Base-by-base conservation (phyloP, 2,888 invertebrate genomes). In the Drosophila recens region DNA sequence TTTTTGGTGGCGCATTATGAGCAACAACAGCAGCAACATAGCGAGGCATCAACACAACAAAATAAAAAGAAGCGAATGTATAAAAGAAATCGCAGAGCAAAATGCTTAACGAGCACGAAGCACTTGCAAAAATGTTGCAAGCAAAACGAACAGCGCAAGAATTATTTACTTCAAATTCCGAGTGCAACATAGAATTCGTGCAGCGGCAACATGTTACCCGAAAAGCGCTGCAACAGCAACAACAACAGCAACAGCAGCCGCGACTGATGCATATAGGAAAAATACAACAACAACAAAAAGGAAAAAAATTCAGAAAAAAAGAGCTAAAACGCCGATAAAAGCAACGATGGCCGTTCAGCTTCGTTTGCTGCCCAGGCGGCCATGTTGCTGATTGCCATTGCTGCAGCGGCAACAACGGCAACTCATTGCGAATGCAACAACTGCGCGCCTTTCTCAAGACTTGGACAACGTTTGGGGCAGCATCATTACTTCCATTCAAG, bases 161-260 rank as follows among this genome's bases (percentile, higher is more conserved):
- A 87, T 88, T 86, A 86, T 86, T 86, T 88, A 88, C 88, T 86
- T 81, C 87, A 80, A 80, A 80, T 85, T 82, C 87, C 84, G 79
- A 87, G 75, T 77, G 84, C 88, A 90, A 90, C 91, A 91, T 90
- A 90, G 90, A 90, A 89, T 91, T 90, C 90, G 89, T 90, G 90
- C 91, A 89, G 83, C 81, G 72, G 83, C 88, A 85, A 85, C 84
- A 87, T 85, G 88, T 86, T 87, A 87, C 68, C 82, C 79, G n/a
- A 87, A 84, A 85, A 76, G 69, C 66, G 73, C 71, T 65, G 62
- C 48, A 51, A 13, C 20, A 49, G 6, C 49, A 61, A 15, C 65
- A 57, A 27, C 64, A 23, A 23, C 20, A 17, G 17, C 23, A 62
- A 6, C 53, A 45, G 54, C 61, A 57, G 49, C 54, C 51, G 36